These are phyloP conservation scores for Fopius arisanus DNA, from an alignment of 1,140 invertebrate species.

Conservation along the genomic window DNA sequence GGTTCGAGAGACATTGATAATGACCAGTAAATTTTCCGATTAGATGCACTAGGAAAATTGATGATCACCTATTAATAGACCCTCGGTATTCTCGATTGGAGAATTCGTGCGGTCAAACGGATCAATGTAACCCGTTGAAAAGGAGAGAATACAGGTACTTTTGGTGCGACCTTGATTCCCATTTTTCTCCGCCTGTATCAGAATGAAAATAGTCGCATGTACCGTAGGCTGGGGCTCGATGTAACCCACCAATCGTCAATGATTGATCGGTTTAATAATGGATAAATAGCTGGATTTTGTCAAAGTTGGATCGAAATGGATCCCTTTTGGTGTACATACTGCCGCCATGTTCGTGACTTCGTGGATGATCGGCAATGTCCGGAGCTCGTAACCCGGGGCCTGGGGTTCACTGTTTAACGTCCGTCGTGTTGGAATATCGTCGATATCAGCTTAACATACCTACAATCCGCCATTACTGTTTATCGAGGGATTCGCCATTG, in stretches of 20 bases:
- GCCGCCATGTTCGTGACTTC: conserved; percentile 32
- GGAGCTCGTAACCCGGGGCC: conserved; percentile 35
- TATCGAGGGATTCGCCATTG: background rate
- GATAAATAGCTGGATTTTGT: conserved; percentile 8
- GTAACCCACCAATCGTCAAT: no score
- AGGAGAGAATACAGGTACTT: background rate
- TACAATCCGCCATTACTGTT: conserved; percentile 6
- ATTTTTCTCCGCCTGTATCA: background rate
- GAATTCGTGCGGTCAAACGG: background rate
- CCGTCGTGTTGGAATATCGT: conserved; percentile 30
- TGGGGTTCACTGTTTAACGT: conserved; percentile 38
- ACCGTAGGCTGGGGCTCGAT: no score
- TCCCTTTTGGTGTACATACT: conserved; percentile 24
- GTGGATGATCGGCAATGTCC: conserved; percentile 36
- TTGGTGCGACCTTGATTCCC: background rate
- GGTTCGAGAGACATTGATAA: background rate
- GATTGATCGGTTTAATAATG: no score
- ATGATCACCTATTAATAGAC: background rate
- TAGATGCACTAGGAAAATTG: background rate
- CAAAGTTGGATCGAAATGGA: conserved; percentile 30
- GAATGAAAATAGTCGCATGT: no score
- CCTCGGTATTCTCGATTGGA: background rate
- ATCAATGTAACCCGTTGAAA: background rate
- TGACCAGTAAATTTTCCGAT: background rate
- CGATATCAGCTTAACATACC: conserved; percentile 36